A percentile compares a stretch with the other conserved stretches of the same genome.
Conservation (phyloP, 2,888 invertebrate species). For the Minunthozetes semirufus region DNA sequence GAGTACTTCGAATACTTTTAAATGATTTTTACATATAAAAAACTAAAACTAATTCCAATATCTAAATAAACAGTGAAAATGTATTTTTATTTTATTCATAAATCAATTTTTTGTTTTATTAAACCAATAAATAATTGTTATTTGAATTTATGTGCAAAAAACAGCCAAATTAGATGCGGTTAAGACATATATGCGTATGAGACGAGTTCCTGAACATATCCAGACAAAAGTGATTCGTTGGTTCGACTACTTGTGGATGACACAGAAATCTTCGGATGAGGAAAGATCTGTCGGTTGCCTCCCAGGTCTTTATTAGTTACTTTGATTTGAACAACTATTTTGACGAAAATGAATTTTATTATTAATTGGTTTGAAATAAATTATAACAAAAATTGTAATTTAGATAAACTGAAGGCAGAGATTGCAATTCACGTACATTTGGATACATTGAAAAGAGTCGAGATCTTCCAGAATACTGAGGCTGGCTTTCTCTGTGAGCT, state of each 20-base stretch:
- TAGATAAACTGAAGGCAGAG: constrained; percentile 94
- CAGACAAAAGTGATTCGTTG: constrained; percentile 98
- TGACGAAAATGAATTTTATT: neutral
- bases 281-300: constrained; percentile 90
- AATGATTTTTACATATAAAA: too few relatives aligned
- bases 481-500: constrained; percentile 97
- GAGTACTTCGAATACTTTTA: too few relatives aligned
- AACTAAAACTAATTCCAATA: too few relatives aligned
- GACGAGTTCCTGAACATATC: constrained; percentile 85
- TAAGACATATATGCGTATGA: constrained; percentile 96
- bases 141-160: neutral
- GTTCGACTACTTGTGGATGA: constrained; percentile 99
- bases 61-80: too few relatives aligned
- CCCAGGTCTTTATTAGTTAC: constrained; percentile 54
- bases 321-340: neutral
- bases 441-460: constrained; percentile 93
- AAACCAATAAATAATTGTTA: neutral
- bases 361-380: too few relatives aligned
- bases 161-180: constrained; percentile 95
- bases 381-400: neutral
- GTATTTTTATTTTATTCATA: too few relatives aligned
- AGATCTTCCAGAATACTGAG: constrained; percentile 98
- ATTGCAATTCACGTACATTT: constrained; percentile 98
- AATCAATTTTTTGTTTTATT: too few relatives aligned
- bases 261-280: constrained; percentile 96